These are phyloP conservation scores for Dusona sp. DNA, from an alignment of 2,888 invertebrate genomes.

Conservation along the genomic window DNA sequence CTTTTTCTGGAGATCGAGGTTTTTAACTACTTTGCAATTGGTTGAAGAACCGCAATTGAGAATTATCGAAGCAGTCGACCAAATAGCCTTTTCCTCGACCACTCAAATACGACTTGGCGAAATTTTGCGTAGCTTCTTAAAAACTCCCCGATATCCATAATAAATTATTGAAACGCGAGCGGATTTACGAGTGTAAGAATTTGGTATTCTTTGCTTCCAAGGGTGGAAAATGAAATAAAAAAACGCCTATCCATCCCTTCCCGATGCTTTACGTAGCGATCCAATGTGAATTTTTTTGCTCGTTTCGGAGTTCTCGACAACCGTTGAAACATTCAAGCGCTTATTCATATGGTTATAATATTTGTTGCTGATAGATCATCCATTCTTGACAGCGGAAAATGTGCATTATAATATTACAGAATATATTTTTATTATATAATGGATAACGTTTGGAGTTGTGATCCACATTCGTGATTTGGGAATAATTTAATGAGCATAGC, in stretches of 20 bases:
- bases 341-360: not conserved
- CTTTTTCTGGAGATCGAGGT: too few species aligned
- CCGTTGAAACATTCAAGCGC: not conserved
- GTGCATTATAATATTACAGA: too few species aligned
- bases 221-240: not conserved
- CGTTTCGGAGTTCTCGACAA: not conserved
- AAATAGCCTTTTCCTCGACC: not conserved
- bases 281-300: not conserved
- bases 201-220: not conserved
- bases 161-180: slow-evolving; percentile 1
- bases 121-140: not conserved
- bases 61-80: too few species aligned
- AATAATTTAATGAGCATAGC: not conserved
- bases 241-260: not conserved
- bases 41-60: too few species aligned
- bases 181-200: not conserved
- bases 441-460: not conserved
- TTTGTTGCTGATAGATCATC: not conserved
- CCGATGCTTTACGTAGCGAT: not conserved
- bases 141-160: not conserved
- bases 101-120: not conserved
- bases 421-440: slow-evolving; percentile 2
- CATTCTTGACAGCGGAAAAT: not conserved
- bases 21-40: too few species aligned
- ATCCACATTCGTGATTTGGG: not conserved